Conservation (phyloP, 1,140 invertebrate genomes). For the Heliconius congener region DNA sequence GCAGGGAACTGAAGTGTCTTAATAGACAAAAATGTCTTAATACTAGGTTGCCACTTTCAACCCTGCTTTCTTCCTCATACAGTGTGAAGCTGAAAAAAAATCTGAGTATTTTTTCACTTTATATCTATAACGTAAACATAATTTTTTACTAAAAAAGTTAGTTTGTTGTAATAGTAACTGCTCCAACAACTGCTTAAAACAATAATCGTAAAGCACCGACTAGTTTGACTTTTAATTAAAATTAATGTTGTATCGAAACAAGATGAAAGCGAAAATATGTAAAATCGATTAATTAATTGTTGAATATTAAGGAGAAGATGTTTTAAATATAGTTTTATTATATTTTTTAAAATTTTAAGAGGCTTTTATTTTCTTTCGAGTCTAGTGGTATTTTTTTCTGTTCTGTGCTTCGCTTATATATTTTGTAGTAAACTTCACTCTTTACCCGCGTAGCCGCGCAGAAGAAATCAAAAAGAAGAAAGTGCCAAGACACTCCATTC, state of each 20-base stretch:
- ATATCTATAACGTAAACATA: background rate
- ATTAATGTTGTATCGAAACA: conserved; percentile 1
- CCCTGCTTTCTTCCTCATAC: too few species aligned
- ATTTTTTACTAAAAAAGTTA: background rate
- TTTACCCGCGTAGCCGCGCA: too few species aligned
- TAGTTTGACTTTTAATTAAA: conserved; percentile 4
- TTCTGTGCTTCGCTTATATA: too few species aligned
- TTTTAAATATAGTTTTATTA: background rate
- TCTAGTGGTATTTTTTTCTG: too few species aligned
- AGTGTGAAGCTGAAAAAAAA: too few species aligned
- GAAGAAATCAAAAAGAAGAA: too few species aligned
- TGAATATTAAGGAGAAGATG: background rate
- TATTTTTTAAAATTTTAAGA: background rate
- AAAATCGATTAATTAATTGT: conserved; percentile 14
- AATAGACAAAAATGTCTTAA: too few species aligned
- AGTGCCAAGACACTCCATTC: too few species aligned
- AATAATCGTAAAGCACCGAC: conserved; percentile 1
- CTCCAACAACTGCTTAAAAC: background rate
- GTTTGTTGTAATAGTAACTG: background rate
- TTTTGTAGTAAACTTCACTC: too few species aligned
- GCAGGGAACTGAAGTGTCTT: too few species aligned
- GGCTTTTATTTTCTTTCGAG: too few species aligned
- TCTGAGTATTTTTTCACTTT: background rate
- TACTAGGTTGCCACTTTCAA: too few species aligned
- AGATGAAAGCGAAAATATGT: conserved; percentile 12